These are phyloP conservation scores for Caiman crocodilus DNA, from an alignment of 2,797 vertebrate species.

Conservation along the genomic window DNA sequence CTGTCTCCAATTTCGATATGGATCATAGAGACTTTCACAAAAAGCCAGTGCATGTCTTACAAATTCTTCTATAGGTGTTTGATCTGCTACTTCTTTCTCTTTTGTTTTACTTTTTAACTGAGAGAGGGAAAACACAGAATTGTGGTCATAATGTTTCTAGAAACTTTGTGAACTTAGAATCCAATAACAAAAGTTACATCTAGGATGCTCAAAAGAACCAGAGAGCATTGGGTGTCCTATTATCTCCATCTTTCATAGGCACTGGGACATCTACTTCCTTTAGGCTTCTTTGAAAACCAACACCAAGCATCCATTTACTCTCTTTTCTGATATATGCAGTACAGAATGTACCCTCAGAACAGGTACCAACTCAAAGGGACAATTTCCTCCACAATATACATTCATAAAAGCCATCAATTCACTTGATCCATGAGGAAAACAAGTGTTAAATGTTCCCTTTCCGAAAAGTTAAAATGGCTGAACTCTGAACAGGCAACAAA, in stretches of 20 bases:
- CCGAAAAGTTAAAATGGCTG: neutral
- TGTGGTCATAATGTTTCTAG: neutral
- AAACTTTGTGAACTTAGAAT: neutral
- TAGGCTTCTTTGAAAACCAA: neutral
- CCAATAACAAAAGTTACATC: neutral
- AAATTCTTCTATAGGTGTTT: constrained; percentile 95
- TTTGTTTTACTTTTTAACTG: constrained; percentile 98
- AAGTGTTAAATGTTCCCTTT: neutral
- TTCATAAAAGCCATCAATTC: neutral
- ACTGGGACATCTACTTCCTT: neutral
- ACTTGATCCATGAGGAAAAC: neutral
- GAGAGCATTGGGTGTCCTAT: neutral
- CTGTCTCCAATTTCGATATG: constrained; percentile 96
- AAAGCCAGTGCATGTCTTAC: constrained; percentile 94
- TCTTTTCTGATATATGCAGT: neutral
- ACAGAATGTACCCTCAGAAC: neutral
- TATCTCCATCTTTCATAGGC: neutral
- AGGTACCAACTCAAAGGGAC: neutral
- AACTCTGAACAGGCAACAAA: neutral
- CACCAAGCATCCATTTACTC: neutral
- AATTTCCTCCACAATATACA: neutral
- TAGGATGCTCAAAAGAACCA: neutral
- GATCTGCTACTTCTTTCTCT: constrained; percentile 96
- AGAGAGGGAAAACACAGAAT: constrained; percentile 1
- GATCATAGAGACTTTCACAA: constrained; percentile 98